These are phyloP conservation scores for Penaeus japonicus DNA, from an alignment of 1,140 invertebrate genomes.

Conservation along the genomic window DNA sequence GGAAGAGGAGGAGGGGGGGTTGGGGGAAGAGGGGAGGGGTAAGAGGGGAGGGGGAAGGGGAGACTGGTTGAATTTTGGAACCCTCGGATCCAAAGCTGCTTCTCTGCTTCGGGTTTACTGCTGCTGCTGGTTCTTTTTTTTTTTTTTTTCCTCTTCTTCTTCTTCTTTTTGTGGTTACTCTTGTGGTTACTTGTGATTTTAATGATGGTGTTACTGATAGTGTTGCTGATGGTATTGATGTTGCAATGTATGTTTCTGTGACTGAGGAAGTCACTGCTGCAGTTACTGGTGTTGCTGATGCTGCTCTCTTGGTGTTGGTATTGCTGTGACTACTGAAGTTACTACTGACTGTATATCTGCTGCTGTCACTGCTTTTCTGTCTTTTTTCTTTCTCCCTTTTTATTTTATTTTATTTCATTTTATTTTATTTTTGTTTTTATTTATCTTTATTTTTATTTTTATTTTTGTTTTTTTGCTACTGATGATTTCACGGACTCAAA, in stretches of 20 bases:
- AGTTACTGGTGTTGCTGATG: no score
- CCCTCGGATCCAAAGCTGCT: not conserved
- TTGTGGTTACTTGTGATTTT: no score
- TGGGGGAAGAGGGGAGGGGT: constrained; percentile 44
- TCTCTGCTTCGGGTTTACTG: not conserved
- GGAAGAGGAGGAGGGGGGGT: constrained; percentile 38
- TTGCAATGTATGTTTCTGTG: no score
- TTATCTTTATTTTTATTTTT: not conserved
- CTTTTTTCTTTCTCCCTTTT: not conserved
- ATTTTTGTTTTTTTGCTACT: no score
- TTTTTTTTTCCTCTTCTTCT: not conserved
- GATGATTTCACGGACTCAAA: no score
- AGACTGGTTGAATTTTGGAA: constrained; percentile 31
- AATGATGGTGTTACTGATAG: no score
- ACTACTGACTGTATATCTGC: no score
- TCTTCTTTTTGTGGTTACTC: not conserved
- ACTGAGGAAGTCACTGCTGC: no score
- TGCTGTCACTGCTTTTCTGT: not conserved
- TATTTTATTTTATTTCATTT: no score
- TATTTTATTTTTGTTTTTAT: not conserved
- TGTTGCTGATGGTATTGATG: no score
- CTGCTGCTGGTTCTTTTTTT: not conserved
- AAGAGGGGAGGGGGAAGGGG: constrained; percentile 54
- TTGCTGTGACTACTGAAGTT: no score
- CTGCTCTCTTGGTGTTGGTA: no score